Conservation (phyloP, 2,797 vertebrate species). For the Nannoperca australis region DNA sequence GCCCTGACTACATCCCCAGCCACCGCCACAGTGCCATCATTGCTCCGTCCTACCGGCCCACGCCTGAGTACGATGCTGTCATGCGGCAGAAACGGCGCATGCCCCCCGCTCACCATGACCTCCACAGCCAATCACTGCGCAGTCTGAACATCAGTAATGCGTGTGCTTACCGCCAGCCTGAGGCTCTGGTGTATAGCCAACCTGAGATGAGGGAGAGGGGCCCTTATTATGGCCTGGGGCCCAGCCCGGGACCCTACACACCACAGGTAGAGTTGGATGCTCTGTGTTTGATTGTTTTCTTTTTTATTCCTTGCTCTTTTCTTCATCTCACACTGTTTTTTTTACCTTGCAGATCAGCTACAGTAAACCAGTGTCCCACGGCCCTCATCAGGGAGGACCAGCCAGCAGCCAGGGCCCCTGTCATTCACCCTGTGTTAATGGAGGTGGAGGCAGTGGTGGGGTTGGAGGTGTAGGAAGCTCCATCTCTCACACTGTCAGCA, state of each 20-base stretch:
- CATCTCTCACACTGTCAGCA: constrained; percentile 97
- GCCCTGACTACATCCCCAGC: constrained; percentile 94
- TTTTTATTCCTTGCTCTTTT: background rate
- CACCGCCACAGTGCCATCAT: constrained; percentile 97
- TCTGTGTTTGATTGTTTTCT: background rate
- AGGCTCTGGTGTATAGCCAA: constrained; percentile 95
- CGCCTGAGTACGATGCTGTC: constrained; percentile 95
- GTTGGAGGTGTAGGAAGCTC: constrained; percentile 81
- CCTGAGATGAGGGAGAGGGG: constrained; percentile 94
- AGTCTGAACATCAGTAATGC: constrained; percentile 96
- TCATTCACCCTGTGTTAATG: constrained; percentile 79
- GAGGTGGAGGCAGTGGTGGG: constrained; percentile 54
- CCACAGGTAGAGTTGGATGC: constrained; percentile 73
- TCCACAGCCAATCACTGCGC: constrained; percentile 94
- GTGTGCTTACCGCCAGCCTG: constrained; percentile 92
- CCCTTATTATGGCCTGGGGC: constrained; percentile 84
- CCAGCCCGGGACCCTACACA: constrained; percentile 78
- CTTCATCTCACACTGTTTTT: constrained; percentile 17
- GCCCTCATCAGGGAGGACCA: constrained; percentile 86
- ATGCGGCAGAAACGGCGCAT: constrained; percentile 93
- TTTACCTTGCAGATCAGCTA: constrained; percentile 83
- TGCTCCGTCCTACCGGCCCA: constrained; percentile 95
- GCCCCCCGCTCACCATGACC: constrained; percentile 84
- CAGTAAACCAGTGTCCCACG: constrained; percentile 85
- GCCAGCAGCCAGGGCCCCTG: constrained; percentile 72